Conservation (phyloP, 2,113 vertebrate species). For the Echinops telfairi region DNA sequence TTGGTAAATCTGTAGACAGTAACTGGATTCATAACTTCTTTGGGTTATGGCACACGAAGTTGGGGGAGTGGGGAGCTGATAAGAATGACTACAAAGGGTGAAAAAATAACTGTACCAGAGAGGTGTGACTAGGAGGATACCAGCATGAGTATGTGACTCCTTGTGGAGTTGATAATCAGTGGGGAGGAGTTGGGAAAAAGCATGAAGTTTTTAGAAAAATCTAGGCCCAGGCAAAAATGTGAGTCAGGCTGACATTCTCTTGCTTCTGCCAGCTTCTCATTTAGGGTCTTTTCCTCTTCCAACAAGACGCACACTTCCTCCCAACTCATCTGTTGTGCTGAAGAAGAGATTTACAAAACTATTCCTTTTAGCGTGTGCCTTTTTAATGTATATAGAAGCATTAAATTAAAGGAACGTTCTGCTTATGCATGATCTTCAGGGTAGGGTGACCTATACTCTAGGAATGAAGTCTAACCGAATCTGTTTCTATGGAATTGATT, state of each 20-base stretch:
- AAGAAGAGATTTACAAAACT: background rate
- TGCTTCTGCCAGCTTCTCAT: background rate
- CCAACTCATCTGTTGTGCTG: background rate
- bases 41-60: background rate
- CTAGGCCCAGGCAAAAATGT: conserved; percentile 62
- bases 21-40: too few relatives aligned
- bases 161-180: background rate
- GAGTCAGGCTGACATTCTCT: conserved; percentile 32
- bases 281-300: background rate
- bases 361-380: background rate
- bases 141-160: background rate
- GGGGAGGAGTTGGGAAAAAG: conserved; percentile 10
- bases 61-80: too few relatives aligned
- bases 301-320: background rate
- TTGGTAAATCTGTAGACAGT: too few relatives aligned
- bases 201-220: conserved; percentile 66
- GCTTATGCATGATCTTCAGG: background rate
- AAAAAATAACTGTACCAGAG: background rate
- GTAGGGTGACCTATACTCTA: background rate
- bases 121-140: background rate
- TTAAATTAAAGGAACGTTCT: background rate
- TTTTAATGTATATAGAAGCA: background rate
- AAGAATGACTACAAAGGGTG: background rate
- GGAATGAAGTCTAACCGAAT: background rate
- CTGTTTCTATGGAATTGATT: background rate